Conservation (phyloP, 1,140 invertebrate genomes). For the Pogonomyrmex californicus region DNA sequence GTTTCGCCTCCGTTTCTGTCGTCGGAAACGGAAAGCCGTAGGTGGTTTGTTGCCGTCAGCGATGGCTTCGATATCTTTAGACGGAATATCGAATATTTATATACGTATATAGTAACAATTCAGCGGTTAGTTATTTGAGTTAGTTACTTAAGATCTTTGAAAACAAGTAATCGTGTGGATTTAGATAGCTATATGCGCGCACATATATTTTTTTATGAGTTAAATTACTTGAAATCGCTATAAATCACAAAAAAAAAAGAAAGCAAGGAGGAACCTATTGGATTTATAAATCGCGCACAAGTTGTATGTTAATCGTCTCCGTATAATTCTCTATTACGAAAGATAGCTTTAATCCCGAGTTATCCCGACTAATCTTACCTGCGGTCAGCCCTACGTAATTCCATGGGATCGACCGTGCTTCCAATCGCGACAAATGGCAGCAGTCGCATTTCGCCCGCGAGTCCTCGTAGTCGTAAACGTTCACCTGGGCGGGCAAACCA, state of each 20-base stretch:
- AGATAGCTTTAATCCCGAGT: slow-evolving; percentile 40
- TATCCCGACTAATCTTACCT: slow-evolving; percentile 22
- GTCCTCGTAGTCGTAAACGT: slow-evolving; percentile 59
- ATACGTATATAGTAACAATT: neutral
- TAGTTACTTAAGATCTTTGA: neutral
- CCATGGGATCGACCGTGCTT: slow-evolving; percentile 29
- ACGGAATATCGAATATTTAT: slow-evolving; percentile 8
- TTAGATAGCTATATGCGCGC: too few species aligned
- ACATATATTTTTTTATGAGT: neutral
- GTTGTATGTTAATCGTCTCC: slow-evolving; percentile 5
- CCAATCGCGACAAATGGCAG: slow-evolving; percentile 56
- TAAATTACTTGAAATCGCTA: neutral
- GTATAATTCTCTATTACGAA: slow-evolving; percentile 46
- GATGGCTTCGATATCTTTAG: neutral
- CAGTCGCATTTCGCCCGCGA: slow-evolving; percentile 45
- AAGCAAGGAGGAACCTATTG: neutral
- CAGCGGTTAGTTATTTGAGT: neutral
- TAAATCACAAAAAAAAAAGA: too few species aligned
- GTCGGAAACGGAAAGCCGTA: slow-evolving; percentile 31
- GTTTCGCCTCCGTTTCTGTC: slow-evolving; percentile 43
- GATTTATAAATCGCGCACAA: neutral
- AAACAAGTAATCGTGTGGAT: neutral
- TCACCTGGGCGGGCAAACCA: slow-evolving; percentile 27
- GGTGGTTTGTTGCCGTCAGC: slow-evolving; percentile 19
- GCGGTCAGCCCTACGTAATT: slow-evolving; percentile 36